Evolutionary conservation across 2,113 vertebrate species (phyloP), one percentile per base, ranked within the genome.

Genomic region (Colius striatus): DNA sequence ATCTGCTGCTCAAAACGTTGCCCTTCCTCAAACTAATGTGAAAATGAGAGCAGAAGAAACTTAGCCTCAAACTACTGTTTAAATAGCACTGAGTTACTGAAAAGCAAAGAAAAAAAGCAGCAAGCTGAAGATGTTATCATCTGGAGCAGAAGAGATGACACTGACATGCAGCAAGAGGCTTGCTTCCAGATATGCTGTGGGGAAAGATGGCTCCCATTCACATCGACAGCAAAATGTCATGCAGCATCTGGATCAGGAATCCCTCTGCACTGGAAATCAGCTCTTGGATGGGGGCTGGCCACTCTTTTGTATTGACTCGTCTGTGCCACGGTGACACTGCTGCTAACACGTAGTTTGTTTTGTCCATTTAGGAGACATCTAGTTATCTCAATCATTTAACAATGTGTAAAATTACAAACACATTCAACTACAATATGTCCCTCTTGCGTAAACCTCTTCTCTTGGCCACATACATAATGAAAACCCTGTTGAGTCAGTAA

Each of bases 401-500:
- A 96, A 97, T 92, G 95, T 97, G 85, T 94, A 97, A 97, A 98
- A 98, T 98, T 90, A 96, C 96, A 98, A 98, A 96, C 97, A 97
- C 88, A 96, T 95, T 97, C 58, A 92, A 96, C 92, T 96, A 97
- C 97, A 98, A 96, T 97, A 95, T 96, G 95, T 98, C 97, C 94
- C 94, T 97, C 97, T 98, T 98, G 97, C 95, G 60, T 97, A 98
- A 98, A 98, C 85, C 92, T 96, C 97, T 97, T 95, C 67, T 96
- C 93, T 97, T 98, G 94, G 97, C 98, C 97, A 97, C 96, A 98
- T 98, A 76, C 96, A 98, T 98, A 98, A 98, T 98, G 97, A 98
- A 98, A 98, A 97, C 97, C 97, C 95, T 98, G 97, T 98, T 98
- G 97, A 98, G 97, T 98, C 97, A 97, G 98, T 98, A 97, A 97